Percentiles rank a stretch among this genome's conserved stretches.
phyloP scores from a whole-genome alignment of 1,140 invertebrate species.

The Dinoponera quadriceps region DNA sequence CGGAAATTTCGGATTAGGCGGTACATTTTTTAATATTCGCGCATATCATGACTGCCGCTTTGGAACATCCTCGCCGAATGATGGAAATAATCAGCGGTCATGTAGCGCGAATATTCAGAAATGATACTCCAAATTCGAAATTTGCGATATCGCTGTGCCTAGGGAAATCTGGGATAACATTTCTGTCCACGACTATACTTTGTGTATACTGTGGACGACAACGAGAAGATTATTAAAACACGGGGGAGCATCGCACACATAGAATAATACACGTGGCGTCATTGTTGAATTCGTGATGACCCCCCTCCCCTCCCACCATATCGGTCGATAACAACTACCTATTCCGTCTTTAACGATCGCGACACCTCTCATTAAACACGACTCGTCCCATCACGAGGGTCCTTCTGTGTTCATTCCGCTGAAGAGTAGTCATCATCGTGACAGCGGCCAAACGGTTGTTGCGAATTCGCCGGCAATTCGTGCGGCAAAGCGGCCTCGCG shows the following conservation, averaged over 20 bases:
- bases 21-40: too few species aligned
- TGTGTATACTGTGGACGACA: neutral
- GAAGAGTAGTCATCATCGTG: slow-evolving; percentile 46
- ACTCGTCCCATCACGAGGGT: slow-evolving; percentile 25
- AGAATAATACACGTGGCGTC: neutral
- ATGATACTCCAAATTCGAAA: too few species aligned
- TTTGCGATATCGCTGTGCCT: too few species aligned
- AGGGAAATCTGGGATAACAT: too few species aligned
- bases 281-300: slow-evolving; percentile 27
- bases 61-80: too few species aligned
- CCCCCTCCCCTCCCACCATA: too few species aligned
- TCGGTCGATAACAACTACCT: slow-evolving; percentile 38
- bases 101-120: too few species aligned
- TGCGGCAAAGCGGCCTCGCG: slow-evolving; percentile 39
- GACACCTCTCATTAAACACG: slow-evolving; percentile 40
- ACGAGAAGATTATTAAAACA: neutral
- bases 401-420: slow-evolving; percentile 33
- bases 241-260: neutral
- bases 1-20: too few species aligned
- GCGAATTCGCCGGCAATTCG: slow-evolving; percentile 38
- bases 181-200: too few species aligned
- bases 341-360: slow-evolving; percentile 28
- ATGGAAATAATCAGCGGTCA: too few species aligned
- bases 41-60: too few species aligned
- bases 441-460: slow-evolving; percentile 48